Percentiles rank a stretch among this genome's conserved stretches.
These are phyloP conservation scores for Melanerpes formicivorus DNA, from an alignment of 2,113 vertebrate genomes.

Conservation along the genomic window DNA sequence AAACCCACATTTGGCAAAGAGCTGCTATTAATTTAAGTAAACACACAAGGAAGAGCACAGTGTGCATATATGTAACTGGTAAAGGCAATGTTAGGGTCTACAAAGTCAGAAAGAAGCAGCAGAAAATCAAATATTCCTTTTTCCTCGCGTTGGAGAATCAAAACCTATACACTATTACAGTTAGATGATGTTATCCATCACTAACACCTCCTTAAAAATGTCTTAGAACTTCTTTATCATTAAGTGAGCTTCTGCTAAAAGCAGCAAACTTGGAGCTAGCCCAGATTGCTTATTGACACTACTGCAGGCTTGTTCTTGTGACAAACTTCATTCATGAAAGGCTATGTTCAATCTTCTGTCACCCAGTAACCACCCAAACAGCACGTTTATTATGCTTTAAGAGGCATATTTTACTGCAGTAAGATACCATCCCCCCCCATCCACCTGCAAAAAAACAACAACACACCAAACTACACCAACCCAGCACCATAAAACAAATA, in stretches of 20 bases:
- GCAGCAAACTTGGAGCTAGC: not conserved
- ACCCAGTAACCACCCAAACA: not conserved
- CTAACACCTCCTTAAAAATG: not conserved
- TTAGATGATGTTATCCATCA: not conserved
- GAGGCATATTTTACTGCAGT: not conserved
- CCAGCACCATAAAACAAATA: not conserved
- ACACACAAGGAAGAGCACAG: not conserved
- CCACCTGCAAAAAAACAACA: not conserved
- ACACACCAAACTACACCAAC: no score
- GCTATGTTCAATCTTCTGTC: not conserved
- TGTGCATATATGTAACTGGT: not conserved
- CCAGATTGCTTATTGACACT: not conserved
- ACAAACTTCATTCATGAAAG: not conserved
- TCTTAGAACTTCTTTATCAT: not conserved
- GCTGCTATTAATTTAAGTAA: not conserved
- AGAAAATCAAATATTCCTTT: not conserved
- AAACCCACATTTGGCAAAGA: not conserved
- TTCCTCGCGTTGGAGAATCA: not conserved
- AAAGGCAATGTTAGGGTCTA: accelerated
- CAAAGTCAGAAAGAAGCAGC: not conserved
- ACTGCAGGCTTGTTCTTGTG: not conserved
- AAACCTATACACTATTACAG: not conserved
- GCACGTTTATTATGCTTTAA: not conserved
- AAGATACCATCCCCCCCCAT: not conserved
- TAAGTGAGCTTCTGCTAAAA: not conserved